Conservation (phyloP, 2,888 invertebrate species). For the Drosophila prolongata region DNA sequence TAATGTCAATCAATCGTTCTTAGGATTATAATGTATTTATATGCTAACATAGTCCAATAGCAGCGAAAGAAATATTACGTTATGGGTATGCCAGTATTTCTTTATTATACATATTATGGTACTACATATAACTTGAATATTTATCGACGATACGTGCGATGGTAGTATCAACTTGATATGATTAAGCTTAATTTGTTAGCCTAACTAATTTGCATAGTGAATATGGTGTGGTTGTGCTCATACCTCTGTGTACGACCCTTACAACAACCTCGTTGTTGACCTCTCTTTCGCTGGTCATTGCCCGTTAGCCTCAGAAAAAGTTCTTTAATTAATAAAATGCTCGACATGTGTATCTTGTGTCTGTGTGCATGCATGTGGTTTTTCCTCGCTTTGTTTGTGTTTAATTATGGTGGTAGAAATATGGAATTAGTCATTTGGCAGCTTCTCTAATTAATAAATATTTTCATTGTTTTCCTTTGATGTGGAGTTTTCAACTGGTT, state of each 20-base stretch:
- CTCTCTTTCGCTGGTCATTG: conserved; percentile 30
- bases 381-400: conserved; percentile 14
- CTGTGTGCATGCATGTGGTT: conserved; percentile 7
- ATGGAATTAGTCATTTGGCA: conserved; percentile 17
- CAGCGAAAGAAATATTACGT: too few species aligned
- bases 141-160: too few species aligned
- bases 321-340: conserved; percentile 42
- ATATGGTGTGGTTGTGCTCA: background rate
- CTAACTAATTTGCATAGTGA: conserved; percentile 1
- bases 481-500: background rate
- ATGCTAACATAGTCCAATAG: too few species aligned
- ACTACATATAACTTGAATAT: too few species aligned
- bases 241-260: background rate
- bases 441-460: conserved; percentile 1
- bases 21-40: too few species aligned
- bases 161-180: background rate
- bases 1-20: too few species aligned
- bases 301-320: conserved; percentile 31
- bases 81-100: too few species aligned
- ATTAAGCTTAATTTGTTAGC: background rate
- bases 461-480: background rate
- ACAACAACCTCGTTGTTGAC: conserved; percentile 13
- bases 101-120: too few species aligned
- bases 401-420: conserved; percentile 7
- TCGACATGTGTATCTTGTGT: conserved; percentile 16